A percentile compares a stretch with the other conserved stretches of the same genome.
Conservation (phyloP, 2,888 invertebrate species). For the Rambutsinella grinnellia region DNA sequence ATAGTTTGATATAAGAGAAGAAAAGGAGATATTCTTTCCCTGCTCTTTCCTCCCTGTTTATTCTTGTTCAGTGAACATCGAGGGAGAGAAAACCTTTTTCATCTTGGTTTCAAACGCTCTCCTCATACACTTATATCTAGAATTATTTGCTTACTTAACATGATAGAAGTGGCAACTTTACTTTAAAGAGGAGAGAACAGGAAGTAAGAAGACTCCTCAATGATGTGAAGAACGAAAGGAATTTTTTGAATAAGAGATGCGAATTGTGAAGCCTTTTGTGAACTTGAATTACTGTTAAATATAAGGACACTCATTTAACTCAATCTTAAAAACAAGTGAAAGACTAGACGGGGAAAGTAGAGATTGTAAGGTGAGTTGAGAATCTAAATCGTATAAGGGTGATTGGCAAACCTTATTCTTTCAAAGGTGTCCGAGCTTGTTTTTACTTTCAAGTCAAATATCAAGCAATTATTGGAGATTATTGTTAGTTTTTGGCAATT, state of each 20-base stretch:
- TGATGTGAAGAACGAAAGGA: constrained; percentile 2
- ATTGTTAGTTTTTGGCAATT: too few relatives aligned
- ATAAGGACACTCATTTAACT: too few relatives aligned
- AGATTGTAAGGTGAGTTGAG: too few relatives aligned
- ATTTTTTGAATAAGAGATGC: neutral
- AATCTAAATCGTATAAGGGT: too few relatives aligned
- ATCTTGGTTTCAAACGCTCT: neutral
- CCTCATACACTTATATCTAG: neutral
- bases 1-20: neutral
- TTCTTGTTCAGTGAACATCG: constrained; percentile 11
- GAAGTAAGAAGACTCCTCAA: constrained; percentile 6
- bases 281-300: constrained; percentile 47
- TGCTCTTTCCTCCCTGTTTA: neutral
- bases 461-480: too few relatives aligned
- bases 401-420: too few relatives aligned
- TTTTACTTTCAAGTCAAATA: too few relatives aligned
- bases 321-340: too few relatives aligned
- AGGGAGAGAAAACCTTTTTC: neutral
- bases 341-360: too few relatives aligned
- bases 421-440: too few relatives aligned
- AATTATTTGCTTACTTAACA: constrained; percentile 15
- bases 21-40: neutral
- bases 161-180: neutral
- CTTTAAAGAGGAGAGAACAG: constrained; percentile 14
- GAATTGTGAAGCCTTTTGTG: constrained; percentile 9